These are phyloP conservation scores for Genyomyrus donnyi DNA, from an alignment of 2,113 vertebrate genomes.

Conservation along the genomic window DNA sequence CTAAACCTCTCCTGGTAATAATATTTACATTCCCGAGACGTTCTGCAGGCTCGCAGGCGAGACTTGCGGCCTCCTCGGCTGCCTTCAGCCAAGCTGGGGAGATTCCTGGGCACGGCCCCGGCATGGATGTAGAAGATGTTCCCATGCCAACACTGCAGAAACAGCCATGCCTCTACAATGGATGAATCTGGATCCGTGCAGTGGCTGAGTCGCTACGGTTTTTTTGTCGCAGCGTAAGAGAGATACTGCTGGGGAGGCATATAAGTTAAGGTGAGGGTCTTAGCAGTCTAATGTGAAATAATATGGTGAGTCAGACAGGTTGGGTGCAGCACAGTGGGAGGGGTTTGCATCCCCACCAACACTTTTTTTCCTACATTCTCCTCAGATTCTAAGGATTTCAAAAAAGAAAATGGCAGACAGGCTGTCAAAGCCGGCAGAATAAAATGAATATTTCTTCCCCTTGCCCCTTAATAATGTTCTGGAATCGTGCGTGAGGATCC, in stretches of 20 bases:
- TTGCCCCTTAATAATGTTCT: slow-evolving; percentile 39
- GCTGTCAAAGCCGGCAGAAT: slow-evolving; percentile 20
- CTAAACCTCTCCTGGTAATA: background rate
- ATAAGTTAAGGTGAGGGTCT: slow-evolving; percentile 2
- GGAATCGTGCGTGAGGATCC: slow-evolving; percentile 35
- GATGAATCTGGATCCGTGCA: background rate
- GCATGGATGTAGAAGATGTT: background rate
- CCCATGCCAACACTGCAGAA: slow-evolving; percentile 19
- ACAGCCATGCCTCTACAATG: background rate
- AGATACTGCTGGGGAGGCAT: background rate
- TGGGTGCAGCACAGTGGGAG: background rate
- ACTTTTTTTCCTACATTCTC: background rate
- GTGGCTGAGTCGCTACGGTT: background rate
- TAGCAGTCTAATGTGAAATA: slow-evolving; percentile 9
- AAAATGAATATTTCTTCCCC: slow-evolving; percentile 36
- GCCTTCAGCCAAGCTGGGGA: background rate
- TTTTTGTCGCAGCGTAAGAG: background rate
- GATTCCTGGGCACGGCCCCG: background rate
- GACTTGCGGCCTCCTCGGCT: background rate
- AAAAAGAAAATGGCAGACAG: slow-evolving; percentile 23
- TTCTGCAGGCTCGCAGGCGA: background rate
- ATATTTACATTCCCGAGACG: slow-evolving; percentile 15
- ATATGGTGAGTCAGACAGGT: background rate
- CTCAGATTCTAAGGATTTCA: slow-evolving; percentile 21
- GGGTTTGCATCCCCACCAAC: background rate